Evolutionary conservation across 2,888 invertebrate genomes (phyloP), one percentile per base, ranked within the genome.

Genomic region (Gasteruption jaculator): DNA sequence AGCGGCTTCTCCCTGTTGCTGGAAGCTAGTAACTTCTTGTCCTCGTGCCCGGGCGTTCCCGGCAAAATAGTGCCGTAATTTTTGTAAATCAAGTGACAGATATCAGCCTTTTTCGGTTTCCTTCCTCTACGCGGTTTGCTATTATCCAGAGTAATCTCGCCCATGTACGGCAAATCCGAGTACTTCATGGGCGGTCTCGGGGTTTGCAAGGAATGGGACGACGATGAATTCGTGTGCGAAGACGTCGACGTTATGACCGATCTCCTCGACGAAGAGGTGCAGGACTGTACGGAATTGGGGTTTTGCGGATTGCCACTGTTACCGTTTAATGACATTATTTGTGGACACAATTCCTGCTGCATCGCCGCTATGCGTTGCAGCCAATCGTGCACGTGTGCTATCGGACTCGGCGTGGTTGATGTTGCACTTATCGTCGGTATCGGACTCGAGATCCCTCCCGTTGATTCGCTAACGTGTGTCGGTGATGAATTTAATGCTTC

Each of bases 31-130:
- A 50, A 45, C 31, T 54, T 54, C 22, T 53, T 61, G n/a, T 73
- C 71, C 26, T 77, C 74, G 25, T 74, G 71, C 11, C 76, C 75
- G 0, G 85, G 85, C 6, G 84, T 85, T 0, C 85, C 86, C 0
- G 88, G 87, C 35, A 88, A 79, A 10, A 90, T 86, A 0, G 89
- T 91, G 3, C 91, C 91, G 63, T 91, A 91, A 67, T 91, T 91
- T 65, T 91, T 91, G 61, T 91, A 91, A 53, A 91, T 91, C 29
- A 91, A 73, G 61, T 91, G 91, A 52, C 91, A 91, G 52, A 92
- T 92, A 61, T 91, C 91, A 0, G 91, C 90, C 68, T 92, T 91
- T 64, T 91, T 91, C 0, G 91, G 92, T 61, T 92, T 92, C 12
- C 91, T 76, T 0, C 91, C 91, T 46, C 92, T 76, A 24, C 91